These are phyloP conservation scores for Xyliphius kryptos DNA, from an alignment of 2,113 vertebrate genomes.

Conservation along the genomic window DNA sequence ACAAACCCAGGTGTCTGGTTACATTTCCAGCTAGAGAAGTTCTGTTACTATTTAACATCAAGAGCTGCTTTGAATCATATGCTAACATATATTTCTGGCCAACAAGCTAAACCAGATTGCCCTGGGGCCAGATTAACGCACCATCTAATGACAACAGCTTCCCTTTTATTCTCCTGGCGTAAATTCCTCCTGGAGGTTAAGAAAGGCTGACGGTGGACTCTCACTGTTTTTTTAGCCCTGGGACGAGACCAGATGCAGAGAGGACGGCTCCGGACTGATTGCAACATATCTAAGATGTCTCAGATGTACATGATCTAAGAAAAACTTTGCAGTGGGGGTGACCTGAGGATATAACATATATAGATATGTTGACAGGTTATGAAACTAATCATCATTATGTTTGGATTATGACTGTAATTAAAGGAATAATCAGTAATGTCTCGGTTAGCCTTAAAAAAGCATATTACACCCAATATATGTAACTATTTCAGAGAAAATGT, in stretches of 20 bases:
- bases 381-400: too few relatives aligned
- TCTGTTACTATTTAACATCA: slow-evolving; percentile 17
- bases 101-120: slow-evolving; percentile 1
- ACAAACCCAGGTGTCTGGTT: slow-evolving; percentile 11
- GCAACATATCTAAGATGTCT: slow-evolving; percentile 8
- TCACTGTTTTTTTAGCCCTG: slow-evolving; percentile 4
- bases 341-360: background rate
- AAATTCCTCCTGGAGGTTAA: slow-evolving; percentile 28
- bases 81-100: slow-evolving; percentile 19
- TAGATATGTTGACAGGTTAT: too few relatives aligned
- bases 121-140: slow-evolving; percentile 32
- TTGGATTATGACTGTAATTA: too few relatives aligned
- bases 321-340: background rate
- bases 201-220: slow-evolving; percentile 13
- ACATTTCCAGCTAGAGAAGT: slow-evolving; percentile 1
- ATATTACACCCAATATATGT: too few relatives aligned
- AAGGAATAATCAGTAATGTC: too few relatives aligned
- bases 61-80: slow-evolving; percentile 22
- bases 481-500: too few relatives aligned
- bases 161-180: slow-evolving; percentile 11
- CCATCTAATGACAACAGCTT: slow-evolving; percentile 34
- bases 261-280: slow-evolving; percentile 4
- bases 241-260: slow-evolving; percentile 29
- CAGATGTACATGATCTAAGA: slow-evolving; percentile 5
- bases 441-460: too few relatives aligned